Conservation (phyloP, 1,140 invertebrate species). For the Amyelois transitella region DNA sequence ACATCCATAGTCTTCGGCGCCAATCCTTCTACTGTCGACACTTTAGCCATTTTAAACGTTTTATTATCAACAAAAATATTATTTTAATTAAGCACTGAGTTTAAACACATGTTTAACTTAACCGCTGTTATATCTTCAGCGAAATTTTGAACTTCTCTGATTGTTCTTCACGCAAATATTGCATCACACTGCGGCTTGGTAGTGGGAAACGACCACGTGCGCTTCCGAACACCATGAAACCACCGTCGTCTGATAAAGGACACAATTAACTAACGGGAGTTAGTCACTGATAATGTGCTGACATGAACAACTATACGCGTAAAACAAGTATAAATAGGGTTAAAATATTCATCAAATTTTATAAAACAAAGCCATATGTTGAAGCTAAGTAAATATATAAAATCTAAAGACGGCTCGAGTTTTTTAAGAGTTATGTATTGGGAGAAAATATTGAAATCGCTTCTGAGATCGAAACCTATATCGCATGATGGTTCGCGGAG, state of each 20-base stretch:
- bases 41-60: constrained; percentile 62
- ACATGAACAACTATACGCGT: constrained; percentile 31
- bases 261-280: background rate
- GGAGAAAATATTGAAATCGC: background rate
- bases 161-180: constrained; percentile 55
- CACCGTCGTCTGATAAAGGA: constrained; percentile 39
- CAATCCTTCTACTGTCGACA: constrained; percentile 55
- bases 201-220: constrained; percentile 61
- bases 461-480: constrained; percentile 35
- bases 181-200: constrained; percentile 52
- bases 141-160: constrained; percentile 31
- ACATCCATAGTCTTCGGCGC: constrained; percentile 46
- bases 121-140: constrained; percentile 11
- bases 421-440: background rate
- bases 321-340: constrained; percentile 35
- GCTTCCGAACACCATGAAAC: constrained; percentile 36
- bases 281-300: constrained; percentile 24
- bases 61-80: constrained; percentile 1
- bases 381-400: background rate
- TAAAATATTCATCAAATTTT: constrained; percentile 46
- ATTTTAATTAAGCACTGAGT: constrained; percentile 9
- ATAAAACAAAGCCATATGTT: constrained; percentile 2
- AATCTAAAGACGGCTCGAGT: background rate
- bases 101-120: constrained; percentile 22
- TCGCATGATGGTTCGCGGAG: constrained; percentile 12